Base-by-base conservation (phyloP, 1,140 invertebrate species). In the Thaumetopoea pityocampa region DNA sequence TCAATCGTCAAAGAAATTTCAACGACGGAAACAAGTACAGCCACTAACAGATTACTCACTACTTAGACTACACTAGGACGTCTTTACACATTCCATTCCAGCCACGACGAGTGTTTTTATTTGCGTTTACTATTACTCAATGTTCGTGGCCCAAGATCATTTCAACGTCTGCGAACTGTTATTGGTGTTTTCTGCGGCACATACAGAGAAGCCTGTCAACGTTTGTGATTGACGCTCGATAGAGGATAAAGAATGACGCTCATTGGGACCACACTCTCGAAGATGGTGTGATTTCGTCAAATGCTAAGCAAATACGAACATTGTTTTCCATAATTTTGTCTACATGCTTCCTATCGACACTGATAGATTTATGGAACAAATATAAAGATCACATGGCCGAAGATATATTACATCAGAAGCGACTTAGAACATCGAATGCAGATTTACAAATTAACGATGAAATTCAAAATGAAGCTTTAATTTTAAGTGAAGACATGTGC, bases 121-220 rank as follows among this genome's bases (percentile, higher is more conserved):
- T 66, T 87, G 37, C 70, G 76, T 14, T 45, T 87, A 35, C 43
- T 87, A 80, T 55, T 86, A 34, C 43, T 67, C n/a, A 68, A 81
- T 57, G 71, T 88, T 16, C 65, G 33, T 46, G 42, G 42, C 4
- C 41, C 37, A 41, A 51, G 35, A 36, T 51, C 30, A 41, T 51
- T 51, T 35, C n/a, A 71, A 56, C 1, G 67, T 54, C 36, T 87
- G 23, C 54, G 60, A 73, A 86, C 70, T 26, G 62, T 84, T 46
- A 36, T 84, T 67, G 71, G 69, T 52, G 14, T 55, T 45, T 33
- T 42, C 34, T 44, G 38, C 9, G 28, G 15, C 7, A 34, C 37
- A 24, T 83, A 66, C 49, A 49, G 60, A 55, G 68, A 66, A 46
- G 67, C 72, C 14, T 85, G 74, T 55, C 65, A 68, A 58, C 41